phyloP scores from a whole-genome alignment of 2,888 invertebrate genomes.

The Cataglyphis albicans region DNA sequence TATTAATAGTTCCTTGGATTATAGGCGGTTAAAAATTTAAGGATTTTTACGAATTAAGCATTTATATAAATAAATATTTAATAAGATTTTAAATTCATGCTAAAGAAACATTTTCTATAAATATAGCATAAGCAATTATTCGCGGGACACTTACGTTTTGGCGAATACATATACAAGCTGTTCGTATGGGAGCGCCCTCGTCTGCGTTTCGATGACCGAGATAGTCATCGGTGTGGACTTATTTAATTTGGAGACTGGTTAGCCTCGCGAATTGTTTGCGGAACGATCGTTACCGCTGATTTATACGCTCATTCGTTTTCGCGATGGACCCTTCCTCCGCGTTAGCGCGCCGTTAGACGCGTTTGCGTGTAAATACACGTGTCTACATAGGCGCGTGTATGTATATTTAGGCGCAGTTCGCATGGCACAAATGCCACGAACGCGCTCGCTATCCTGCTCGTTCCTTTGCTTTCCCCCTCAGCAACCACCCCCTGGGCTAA shows the following conservation, averaged over 20 bases:
- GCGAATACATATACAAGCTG: background rate
- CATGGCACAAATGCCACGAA: conserved; percentile 59
- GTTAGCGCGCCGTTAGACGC: conserved; percentile 20
- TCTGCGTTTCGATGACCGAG: conserved; percentile 46
- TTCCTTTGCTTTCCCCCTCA: background rate
- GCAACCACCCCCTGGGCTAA: conserved; percentile 59
- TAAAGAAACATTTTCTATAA: background rate
- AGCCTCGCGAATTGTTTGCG: conserved; percentile 70
- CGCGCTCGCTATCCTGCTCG: conserved; percentile 8
- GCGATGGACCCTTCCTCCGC: conserved; percentile 61
- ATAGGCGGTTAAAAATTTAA: background rate
- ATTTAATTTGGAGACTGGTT: conserved; percentile 74
- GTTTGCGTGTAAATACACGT: conserved; percentile 38
- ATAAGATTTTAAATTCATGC: background rate
- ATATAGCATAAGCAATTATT: background rate
- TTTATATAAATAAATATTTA: background rate
- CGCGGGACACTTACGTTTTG: background rate
- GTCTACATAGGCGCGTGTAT: conserved; percentile 27
- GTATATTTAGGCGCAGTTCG: conserved; percentile 64
- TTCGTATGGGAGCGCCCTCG: background rate
- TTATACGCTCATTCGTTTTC: conserved; percentile 78
- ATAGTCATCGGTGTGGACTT: conserved; percentile 73
- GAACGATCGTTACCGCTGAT: conserved; percentile 78
- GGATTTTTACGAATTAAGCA: background rate
- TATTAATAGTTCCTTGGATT: background rate